Conservation (phyloP, 1,140 invertebrate species). For the Triops cancriformis region DNA sequence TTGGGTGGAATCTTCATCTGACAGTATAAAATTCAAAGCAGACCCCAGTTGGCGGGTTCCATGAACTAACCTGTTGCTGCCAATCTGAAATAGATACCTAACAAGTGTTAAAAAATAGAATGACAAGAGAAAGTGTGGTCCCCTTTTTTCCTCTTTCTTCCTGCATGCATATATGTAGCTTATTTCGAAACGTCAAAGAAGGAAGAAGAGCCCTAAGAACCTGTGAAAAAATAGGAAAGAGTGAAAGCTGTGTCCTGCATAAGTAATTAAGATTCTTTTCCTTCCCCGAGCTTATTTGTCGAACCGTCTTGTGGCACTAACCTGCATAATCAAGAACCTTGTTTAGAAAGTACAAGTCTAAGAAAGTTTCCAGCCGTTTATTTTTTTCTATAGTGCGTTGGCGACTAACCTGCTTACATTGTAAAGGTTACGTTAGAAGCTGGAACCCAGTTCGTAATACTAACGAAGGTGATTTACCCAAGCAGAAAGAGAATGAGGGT, state of each 20-base stretch:
- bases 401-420: background rate
- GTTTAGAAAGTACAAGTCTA: conserved; percentile 6
- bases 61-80: background rate
- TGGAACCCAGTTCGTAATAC: background rate
- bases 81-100: background rate
- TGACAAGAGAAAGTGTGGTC: conserved; percentile 6
- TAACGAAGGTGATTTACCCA: background rate
- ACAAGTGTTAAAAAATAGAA: background rate
- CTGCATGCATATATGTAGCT: background rate
- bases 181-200: background rate
- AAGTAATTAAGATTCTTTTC: background rate
- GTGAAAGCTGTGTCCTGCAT: background rate
- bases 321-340: background rate
- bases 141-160: background rate
- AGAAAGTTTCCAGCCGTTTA: background rate
- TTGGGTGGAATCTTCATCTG: too few species aligned
- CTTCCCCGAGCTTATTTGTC: background rate
- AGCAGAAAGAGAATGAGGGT: background rate
- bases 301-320: background rate
- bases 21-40: too few species aligned
- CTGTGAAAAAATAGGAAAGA: background rate
- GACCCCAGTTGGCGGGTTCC: too few species aligned
- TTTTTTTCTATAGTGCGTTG: background rate
- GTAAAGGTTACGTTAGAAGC: background rate
- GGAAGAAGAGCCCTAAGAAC: background rate